Percentiles rank a stretch among this genome's conserved stretches.
Evolutionary conservation across 1,140 invertebrate species (phyloP).

Genomic region (Ylistrum balloti): DNA sequence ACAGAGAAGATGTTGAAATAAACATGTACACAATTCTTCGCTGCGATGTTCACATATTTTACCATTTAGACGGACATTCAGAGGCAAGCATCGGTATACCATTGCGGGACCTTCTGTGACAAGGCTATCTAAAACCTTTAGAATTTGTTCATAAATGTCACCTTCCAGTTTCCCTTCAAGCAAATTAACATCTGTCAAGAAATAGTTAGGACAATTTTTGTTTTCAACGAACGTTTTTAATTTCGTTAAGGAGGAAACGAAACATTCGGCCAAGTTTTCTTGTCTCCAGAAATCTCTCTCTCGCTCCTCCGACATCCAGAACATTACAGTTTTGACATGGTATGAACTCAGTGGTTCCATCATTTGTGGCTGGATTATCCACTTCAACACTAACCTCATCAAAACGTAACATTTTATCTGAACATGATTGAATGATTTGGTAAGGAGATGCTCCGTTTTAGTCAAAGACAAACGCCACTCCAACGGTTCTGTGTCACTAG

Average conservation of each 20-base stretch:
- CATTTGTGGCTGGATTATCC: neutral
- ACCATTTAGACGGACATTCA: neutral
- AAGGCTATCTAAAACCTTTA: neutral
- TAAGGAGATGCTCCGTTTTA: neutral
- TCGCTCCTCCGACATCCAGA: conserved; percentile 45
- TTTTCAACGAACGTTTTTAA: neutral
- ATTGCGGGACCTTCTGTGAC: neutral
- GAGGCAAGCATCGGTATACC: neutral
- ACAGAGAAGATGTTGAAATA: neutral
- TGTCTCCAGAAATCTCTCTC: neutral
- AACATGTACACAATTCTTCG: neutral
- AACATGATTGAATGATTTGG: neutral
- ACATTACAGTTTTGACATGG: conserved; percentile 41
- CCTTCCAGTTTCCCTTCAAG: neutral
- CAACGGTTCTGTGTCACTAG: neutral
- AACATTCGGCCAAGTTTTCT: neutral
- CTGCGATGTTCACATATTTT: neutral
- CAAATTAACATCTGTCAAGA: neutral
- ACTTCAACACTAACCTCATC: neutral
- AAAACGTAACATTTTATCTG: conserved; percentile 48
- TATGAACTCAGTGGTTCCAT: neutral
- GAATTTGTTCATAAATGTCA: neutral
- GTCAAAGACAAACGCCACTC: conserved; percentile 41
- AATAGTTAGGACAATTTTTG: conserved; percentile 43
- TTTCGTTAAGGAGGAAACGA: neutral